Percentiles rank a stretch among this genome's conserved stretches.
These are phyloP conservation scores for Gobio occitaniae DNA, from an alignment of 2,797 vertebrate species.

Conservation along the genomic window DNA sequence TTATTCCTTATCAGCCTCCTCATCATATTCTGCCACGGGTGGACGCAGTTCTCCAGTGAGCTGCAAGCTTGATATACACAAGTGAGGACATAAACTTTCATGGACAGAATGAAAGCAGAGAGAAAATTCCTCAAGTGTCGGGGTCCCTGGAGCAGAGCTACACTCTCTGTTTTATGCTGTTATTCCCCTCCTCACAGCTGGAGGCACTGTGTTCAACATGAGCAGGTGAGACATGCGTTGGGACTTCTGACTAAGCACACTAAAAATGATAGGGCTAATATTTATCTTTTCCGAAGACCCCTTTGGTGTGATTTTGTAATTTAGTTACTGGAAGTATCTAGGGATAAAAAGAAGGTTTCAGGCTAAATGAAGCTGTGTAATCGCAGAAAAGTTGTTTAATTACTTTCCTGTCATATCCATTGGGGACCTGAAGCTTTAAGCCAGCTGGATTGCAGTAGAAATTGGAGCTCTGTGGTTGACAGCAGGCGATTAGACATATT, in stretches of 20 bases:
- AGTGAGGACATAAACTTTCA: constrained; percentile 40
- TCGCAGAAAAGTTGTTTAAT: constrained; percentile 5
- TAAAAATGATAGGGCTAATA: not conserved
- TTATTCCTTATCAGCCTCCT: constrained; percentile 13
- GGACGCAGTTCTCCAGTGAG: constrained; percentile 38
- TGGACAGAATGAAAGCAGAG: constrained; percentile 36
- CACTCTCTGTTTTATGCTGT: not conserved
- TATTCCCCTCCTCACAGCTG: constrained; percentile 2
- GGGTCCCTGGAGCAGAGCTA: constrained; percentile 1
- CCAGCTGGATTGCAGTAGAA: constrained; percentile 10
- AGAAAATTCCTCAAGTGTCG: constrained; percentile 18
- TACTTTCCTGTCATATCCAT: constrained; percentile 27
- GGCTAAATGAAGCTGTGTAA: not conserved
- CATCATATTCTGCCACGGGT: constrained; percentile 36
- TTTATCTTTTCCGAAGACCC: not conserved
- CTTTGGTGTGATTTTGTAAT: constrained; percentile 4
- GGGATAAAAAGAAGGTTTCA: not conserved
- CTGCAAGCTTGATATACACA: constrained; percentile 47
- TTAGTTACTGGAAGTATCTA: not conserved
- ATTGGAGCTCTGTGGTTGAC: constrained; percentile 2
- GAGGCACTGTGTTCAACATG: not conserved
- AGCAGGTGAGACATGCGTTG: constrained; percentile 28
- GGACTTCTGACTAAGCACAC: not conserved
- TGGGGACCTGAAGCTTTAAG: constrained; percentile 17
- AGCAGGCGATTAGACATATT: constrained; percentile 5